Evolutionary conservation across 2,888 invertebrate species (phyloP).

Genomic region (Trilocha varians): DNA sequence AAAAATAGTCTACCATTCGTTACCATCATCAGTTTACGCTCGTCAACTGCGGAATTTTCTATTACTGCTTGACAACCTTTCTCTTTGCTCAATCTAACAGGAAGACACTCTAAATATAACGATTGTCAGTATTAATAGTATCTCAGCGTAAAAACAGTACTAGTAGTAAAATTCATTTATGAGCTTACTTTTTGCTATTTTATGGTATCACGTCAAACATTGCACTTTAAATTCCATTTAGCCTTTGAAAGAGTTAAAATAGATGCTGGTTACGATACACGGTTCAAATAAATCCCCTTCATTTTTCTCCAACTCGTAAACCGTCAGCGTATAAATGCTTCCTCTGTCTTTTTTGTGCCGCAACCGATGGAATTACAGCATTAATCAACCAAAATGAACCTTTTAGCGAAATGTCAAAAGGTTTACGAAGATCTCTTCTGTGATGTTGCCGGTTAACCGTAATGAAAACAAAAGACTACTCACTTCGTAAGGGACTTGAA

Average conservation of each 20-base stretch:
- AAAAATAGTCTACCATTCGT: no score
- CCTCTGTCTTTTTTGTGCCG: slow-evolving; percentile 51
- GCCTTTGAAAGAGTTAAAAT: slow-evolving; percentile 32
- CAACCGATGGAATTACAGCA: slow-evolving; percentile 58
- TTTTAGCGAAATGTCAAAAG: slow-evolving; percentile 68
- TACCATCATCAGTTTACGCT: no score
- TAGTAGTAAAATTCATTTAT: no score
- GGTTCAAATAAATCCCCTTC: slow-evolving; percentile 50
- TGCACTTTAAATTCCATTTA: slow-evolving; percentile 12
- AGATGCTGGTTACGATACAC: slow-evolving; percentile 42
- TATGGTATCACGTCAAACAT: slow-evolving; percentile 7
- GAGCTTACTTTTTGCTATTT: no score
- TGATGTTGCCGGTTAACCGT: slow-evolving; percentile 42
- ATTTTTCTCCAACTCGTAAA: slow-evolving; percentile 53
- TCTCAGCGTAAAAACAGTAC: no score
- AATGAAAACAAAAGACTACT: slow-evolving; percentile 57
- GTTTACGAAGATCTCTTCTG: slow-evolving; percentile 45
- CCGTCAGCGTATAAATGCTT: slow-evolving; percentile 52
- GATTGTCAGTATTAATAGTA: no score
- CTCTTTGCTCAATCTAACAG: no score
- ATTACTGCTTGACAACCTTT: no score
- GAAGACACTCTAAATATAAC: no score
- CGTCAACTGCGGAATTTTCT: no score
- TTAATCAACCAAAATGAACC: slow-evolving; percentile 65
- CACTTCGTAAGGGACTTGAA: not conserved